Evolutionary conservation across 2,888 invertebrate species (phyloP), one percentile per base, ranked within the genome.

Genomic region (Epicampocera succincta): DNA sequence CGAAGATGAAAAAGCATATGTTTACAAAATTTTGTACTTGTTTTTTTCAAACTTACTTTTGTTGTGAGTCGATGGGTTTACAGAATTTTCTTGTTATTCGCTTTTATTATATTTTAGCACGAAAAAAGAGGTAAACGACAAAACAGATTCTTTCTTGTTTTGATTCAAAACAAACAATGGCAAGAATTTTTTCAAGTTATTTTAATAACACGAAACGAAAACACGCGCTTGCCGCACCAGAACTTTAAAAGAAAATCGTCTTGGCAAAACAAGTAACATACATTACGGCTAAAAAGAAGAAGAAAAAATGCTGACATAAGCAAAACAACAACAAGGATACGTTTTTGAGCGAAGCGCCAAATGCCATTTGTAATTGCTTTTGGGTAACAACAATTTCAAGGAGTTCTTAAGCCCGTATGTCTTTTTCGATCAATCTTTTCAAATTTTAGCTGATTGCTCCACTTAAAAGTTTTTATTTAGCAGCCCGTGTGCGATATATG

Each of bases 41-140:
- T 65, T 65, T 50, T 48, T 17, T 15, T n/a, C n/a, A n/a, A 63
- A 63, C 56, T 63, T 44, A 54, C 40, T 60, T 75, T 66, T 74
- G 17, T 58, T 46, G 8, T 25, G 33, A 33, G 50, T 58, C 25
- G n/a, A 46, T 25, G 56, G 56, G 33, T 15, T 54, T 17, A 46
- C 19, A 65, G 25, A 73, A 56, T 40, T 11, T 74, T 66, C 19
- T 48, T 48, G 56, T 40, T 72, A 15, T 65, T 48, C 46, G 6
- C 21, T 48, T 74, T 58, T 40, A n/a, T 33, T 56, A 9, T 58
- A 29, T 42, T 56, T 48, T 33, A n/a, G n/a, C 2, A 15, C 8
- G 5, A 3, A 33, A 44, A 75, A 29, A 50, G 44, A 46, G 38
- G 13, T 66, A 58, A 68, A 52, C 33, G 21, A 50, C 6, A 15